These are phyloP conservation scores for Metalampra italica DNA, from an alignment of 2,888 invertebrate species.

Conservation along the genomic window DNA sequence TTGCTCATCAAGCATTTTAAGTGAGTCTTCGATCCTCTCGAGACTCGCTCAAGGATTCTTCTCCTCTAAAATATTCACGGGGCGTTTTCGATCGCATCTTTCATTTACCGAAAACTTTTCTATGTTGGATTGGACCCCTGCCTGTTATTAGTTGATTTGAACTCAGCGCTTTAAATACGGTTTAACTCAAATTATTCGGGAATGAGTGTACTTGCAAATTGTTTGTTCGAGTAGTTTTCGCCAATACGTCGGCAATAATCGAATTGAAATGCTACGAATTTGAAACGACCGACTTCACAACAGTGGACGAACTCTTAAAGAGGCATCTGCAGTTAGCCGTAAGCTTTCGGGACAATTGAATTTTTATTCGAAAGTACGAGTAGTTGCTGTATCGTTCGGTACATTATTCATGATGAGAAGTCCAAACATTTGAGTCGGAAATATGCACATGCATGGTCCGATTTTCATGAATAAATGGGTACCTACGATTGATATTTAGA, in stretches of 20 bases:
- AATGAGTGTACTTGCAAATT: conserved; percentile 7
- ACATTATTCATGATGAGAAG: too few species aligned
- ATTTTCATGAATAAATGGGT: too few species aligned
- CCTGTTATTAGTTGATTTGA: conserved; percentile 38
- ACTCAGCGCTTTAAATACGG: conserved; percentile 15
- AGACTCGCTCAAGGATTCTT: conserved; percentile 54
- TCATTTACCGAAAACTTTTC: conserved; percentile 43
- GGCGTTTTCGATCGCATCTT: conserved; percentile 58
- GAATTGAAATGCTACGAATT: conserved; percentile 6
- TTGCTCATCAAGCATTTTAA: conserved; percentile 69
- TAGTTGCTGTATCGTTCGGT: too few species aligned
- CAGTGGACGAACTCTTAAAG: neutral
- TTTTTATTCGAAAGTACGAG: too few species aligned
- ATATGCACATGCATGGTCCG: too few species aligned
- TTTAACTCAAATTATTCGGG: conserved; percentile 19
- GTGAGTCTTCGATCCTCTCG: conserved; percentile 56
- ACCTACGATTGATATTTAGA: too few species aligned
- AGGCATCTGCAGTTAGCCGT: neutral
- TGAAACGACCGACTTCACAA: conserved; percentile 9
- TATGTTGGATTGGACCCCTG: conserved; percentile 25
- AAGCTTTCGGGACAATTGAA: neutral
- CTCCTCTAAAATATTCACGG: conserved; percentile 66
- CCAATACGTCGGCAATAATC: conserved; percentile 6
- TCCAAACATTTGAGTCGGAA: too few species aligned
- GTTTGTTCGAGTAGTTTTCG: conserved; percentile 10